Evolutionary conservation across 2,113 vertebrate genomes (phyloP).

Genomic region (Leiothrix lutea): DNA sequence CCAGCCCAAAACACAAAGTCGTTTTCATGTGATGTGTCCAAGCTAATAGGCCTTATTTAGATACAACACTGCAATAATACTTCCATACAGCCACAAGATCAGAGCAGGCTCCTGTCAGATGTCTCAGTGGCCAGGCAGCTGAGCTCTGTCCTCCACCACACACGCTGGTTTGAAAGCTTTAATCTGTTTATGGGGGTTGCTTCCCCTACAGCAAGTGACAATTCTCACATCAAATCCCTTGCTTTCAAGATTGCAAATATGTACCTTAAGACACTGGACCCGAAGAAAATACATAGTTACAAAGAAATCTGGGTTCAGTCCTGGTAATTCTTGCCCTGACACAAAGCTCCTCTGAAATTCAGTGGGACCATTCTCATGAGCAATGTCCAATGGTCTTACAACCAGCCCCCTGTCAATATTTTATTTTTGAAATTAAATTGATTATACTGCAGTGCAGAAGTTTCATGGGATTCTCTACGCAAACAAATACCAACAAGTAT

Average conservation of each 20-base stretch:
- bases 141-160: neutral
- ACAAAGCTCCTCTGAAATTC: neutral
- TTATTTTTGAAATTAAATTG: neutral
- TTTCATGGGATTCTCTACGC: neutral
- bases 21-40: neutral
- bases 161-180: neutral
- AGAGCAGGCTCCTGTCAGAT: neutral
- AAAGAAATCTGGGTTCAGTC: neutral
- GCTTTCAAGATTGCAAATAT: neutral
- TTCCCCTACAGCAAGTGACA: neutral
- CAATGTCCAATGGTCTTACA: neutral
- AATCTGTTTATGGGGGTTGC: accelerated
- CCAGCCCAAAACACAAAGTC: neutral
- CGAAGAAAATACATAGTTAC: neutral
- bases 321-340: neutral
- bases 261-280: neutral
- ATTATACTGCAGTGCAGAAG: neutral
- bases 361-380: neutral
- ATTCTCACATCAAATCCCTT: neutral
- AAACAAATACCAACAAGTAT: constrained; percentile 5
- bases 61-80: neutral
- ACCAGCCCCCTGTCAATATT: neutral
- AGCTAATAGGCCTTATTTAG: constrained; percentile 1
- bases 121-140: neutral
- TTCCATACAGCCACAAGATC: neutral